phyloP scores from a whole-genome alignment of 2,888 invertebrate genomes.

The Sesamia inferens region DNA sequence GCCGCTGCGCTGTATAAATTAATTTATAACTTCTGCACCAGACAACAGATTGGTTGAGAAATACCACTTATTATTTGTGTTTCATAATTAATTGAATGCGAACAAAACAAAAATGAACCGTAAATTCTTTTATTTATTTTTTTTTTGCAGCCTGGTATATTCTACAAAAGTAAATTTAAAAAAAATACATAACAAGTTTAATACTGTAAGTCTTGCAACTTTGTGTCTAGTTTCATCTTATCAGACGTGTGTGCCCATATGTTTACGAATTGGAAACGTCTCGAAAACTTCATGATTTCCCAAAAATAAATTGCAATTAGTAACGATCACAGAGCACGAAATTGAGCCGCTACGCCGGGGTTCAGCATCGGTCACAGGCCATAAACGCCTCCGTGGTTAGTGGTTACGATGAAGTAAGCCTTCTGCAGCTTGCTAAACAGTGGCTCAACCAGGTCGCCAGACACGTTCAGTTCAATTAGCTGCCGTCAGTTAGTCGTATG shows the following conservation, averaged over 20 bases:
- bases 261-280: too few species aligned
- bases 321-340: neutral
- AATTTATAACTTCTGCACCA: conserved; percentile 48
- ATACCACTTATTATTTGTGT: neutral
- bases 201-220: too few species aligned
- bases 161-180: too few species aligned
- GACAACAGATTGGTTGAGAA: conserved; percentile 24
- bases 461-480: conserved; percentile 61
- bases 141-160: too few species aligned
- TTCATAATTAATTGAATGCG: neutral
- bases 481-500: conserved; percentile 56
- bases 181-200: too few species aligned
- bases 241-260: too few species aligned
- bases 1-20: conserved; percentile 59
- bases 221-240: too few species aligned
- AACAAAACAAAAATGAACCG: too few species aligned
- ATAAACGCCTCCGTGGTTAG: neutral
- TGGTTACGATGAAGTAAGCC: neutral
- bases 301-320: neutral
- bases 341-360: neutral
- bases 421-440: conserved; percentile 16
- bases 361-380: neutral
- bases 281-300: neutral
- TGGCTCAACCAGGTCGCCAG: conserved; percentile 37
- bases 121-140: too few species aligned